Conservation (phyloP, 2,797 vertebrate genomes). For the Bradypodion ventrale region DNA sequence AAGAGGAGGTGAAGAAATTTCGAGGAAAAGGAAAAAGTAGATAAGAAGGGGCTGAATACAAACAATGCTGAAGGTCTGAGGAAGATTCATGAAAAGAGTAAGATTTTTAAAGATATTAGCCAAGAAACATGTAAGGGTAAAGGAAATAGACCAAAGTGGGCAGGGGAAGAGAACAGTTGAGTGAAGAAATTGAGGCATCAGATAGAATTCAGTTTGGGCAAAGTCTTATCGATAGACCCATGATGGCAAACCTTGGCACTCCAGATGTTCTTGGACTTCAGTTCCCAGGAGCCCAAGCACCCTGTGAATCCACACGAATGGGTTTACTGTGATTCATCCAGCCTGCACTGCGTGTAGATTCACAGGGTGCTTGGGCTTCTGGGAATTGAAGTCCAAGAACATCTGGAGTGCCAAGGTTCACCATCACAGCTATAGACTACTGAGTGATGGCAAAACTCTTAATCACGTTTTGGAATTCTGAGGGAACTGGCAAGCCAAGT, state of each 20-base stretch:
- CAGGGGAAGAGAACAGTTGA: not conserved
- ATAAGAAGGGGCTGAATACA: not conserved
- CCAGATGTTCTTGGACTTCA: too few species aligned
- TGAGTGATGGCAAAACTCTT: too few species aligned
- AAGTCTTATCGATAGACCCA: too few species aligned
- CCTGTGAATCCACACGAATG: too few species aligned
- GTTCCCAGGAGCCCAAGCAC: too few species aligned
- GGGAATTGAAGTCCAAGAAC: too few species aligned
- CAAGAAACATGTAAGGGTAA: not conserved
- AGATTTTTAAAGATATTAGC: not conserved
- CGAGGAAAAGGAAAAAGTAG: not conserved
- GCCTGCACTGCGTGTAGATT: too few species aligned
- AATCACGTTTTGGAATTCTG: not conserved
- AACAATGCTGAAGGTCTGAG: not conserved
- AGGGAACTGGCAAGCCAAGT: not conserved
- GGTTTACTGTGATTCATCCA: too few species aligned
- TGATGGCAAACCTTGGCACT: too few species aligned
- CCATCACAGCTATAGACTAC: too few species aligned
- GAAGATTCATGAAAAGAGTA: not conserved
- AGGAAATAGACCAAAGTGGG: not conserved
- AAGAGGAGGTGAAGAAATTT: not conserved
- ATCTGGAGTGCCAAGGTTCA: too few species aligned
- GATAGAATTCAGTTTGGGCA: not conserved
- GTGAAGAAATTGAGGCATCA: not conserved
- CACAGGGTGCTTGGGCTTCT: too few species aligned